phyloP scores from a whole-genome alignment of 2,113 vertebrate species.

The Chlorodrepanis virens region DNA sequence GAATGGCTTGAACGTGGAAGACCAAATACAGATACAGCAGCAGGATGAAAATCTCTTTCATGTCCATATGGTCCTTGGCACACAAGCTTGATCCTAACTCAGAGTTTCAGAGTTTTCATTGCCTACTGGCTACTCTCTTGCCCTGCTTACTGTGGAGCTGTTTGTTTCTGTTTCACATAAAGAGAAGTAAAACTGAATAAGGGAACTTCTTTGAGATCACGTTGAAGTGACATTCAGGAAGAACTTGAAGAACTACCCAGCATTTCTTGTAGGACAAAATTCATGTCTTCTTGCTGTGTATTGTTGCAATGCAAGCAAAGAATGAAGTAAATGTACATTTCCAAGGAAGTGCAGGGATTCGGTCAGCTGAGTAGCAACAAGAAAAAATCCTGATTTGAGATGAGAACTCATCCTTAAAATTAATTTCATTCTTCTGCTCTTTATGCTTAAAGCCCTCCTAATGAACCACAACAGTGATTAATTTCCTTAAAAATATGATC shows the following conservation, averaged over 20 bases:
- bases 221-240: neutral
- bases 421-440: neutral
- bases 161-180: neutral
- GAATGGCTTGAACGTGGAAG: neutral
- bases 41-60: neutral
- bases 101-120: neutral
- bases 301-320: neutral
- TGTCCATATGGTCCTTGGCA: neutral
- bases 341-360: neutral
- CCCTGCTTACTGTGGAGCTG: neutral
- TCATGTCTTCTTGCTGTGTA: neutral
- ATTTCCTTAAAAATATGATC: neutral
- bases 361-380: neutral
- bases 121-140: neutral
- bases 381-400: neutral
- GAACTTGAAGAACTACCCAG: neutral
- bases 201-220: neutral
- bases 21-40: slow-evolving; percentile 3
- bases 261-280: neutral
- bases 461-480: neutral
- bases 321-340: neutral
- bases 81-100: neutral
- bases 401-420: neutral
- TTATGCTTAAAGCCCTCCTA: neutral
- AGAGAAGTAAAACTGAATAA: slow-evolving; percentile 47